Base-by-base conservation (phyloP, 2,113 vertebrate species). In the Gulo gulo region DNA sequence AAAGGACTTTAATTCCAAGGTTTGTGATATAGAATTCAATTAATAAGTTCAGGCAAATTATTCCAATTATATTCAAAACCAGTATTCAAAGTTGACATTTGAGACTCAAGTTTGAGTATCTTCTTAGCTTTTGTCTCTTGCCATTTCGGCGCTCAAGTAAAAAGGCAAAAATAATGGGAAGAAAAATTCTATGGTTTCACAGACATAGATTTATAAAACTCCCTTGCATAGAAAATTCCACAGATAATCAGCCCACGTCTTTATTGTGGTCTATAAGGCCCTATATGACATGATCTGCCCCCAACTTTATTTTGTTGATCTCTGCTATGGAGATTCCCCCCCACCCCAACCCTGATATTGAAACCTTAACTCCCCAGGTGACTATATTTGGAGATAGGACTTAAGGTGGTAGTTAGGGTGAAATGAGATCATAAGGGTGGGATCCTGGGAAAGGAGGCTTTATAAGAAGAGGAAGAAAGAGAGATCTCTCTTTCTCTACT, bases 51-150 rank as follows among this genome's bases (percentile, higher is more conserved):
- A 67, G 81, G 76, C 45, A 96, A 98, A 97, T 97, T 97, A 97
- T 98, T 95, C 91, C 94, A 98, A 95, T 97, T 97, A 97, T 94
- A 97, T 97, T 98, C 96, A 97, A 98, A 97, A 92, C 74, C 71
- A 96, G 47, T 90, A 90, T 83, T 96, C 83, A 97, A 94, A 94
- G 65, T 39, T 97, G 87, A 96, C 69, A 90, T 92, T 97, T 80
- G 69, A 96, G 63, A 52, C n/a, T 95, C 36, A 39, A 96, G 47
- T 94, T 90, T 89, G 91, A 92, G 45, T 83, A 61, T 81, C 67
- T 93, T 94, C 93, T 96, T 94, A 85, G n/a, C 85, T 95, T 97
- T 97, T 95, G 57, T 97, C 80, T 91, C 61, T 74, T 94, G 36
- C 50, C 50, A 94, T 88, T 92, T 96, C 45, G 92, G 31, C 5